Percentiles rank a stretch among this genome's conserved stretches.
Conservation (phyloP, 2,888 invertebrate genomes). For the Caenorhabditis doughertyi region DNA sequence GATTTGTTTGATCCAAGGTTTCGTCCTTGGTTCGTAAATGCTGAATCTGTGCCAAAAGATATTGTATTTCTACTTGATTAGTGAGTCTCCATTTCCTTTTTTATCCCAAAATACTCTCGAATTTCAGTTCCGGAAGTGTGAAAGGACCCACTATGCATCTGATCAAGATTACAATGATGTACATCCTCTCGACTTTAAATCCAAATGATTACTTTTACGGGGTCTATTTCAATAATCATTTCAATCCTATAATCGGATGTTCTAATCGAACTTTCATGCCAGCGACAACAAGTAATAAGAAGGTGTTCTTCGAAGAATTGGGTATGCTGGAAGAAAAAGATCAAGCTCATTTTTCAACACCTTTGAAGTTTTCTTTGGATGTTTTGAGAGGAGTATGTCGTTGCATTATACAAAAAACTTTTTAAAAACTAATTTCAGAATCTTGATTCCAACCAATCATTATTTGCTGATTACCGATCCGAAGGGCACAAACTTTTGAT, state of each 20-base stretch:
- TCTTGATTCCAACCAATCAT: slow-evolving; percentile 62
- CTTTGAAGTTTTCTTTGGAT: slow-evolving; percentile 74
- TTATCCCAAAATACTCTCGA: slow-evolving; percentile 7
- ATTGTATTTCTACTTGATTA: slow-evolving; percentile 82
- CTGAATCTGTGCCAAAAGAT: slow-evolving; percentile 81
- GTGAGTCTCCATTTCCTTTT: slow-evolving; percentile 67
- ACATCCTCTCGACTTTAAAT: slow-evolving; percentile 78
- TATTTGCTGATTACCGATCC: slow-evolving; percentile 77
- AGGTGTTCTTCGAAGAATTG: slow-evolving; percentile 75
- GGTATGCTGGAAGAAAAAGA: slow-evolving; percentile 77
- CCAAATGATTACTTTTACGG: slow-evolving; percentile 82
- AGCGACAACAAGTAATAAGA: slow-evolving; percentile 82
- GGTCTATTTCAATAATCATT: slow-evolving; percentile 68
- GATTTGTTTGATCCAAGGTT: slow-evolving; percentile 82
- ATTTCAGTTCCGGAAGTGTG: slow-evolving; percentile 72
- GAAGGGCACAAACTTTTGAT: slow-evolving; percentile 85
- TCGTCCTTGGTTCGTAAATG: slow-evolving; percentile 81
- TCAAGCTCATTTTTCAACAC: slow-evolving; percentile 76
- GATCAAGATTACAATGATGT: slow-evolving; percentile 79
- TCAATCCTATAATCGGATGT: slow-evolving; percentile 68
- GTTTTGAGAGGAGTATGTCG: slow-evolving; percentile 66
- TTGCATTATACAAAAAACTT: not conserved
- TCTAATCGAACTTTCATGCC: slow-evolving; percentile 77
- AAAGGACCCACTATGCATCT: slow-evolving; percentile 81
- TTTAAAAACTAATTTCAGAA: slow-evolving; percentile 51